phyloP scores from a whole-genome alignment of 1,140 invertebrate genomes.

The Protaetia brevitarsis region DNA sequence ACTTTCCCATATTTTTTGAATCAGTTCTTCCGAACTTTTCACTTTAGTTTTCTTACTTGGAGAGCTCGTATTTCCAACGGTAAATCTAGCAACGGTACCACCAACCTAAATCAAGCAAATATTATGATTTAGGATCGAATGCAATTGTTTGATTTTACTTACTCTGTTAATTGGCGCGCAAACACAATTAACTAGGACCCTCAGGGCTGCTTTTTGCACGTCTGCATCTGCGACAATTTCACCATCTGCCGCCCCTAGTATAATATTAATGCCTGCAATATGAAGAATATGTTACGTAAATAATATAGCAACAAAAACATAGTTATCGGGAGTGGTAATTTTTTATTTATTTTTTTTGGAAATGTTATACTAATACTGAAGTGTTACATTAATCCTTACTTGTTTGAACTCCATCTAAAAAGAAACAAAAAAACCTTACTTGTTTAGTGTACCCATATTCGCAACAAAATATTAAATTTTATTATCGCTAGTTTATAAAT shows the following conservation, averaged over 20 bases:
- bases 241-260: conserved; percentile 82
- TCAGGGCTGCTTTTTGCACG: conserved; percentile 85
- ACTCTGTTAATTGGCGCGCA: conserved; percentile 85
- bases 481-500: too few relatives aligned
- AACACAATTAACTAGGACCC: conserved; percentile 88
- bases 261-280: conserved; percentile 60
- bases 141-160: conserved; percentile 35
- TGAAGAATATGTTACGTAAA: neutral
- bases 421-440: conserved; percentile 15
- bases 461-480: too few relatives aligned
- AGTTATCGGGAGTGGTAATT: neutral
- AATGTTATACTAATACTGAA: conserved; percentile 17
- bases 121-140: neutral
- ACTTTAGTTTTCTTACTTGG: conserved; percentile 70
- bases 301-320: neutral
- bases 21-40: conserved; percentile 78
- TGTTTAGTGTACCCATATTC: conserved; percentile 9
- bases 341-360: conserved; percentile 1
- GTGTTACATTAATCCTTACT: conserved; percentile 15
- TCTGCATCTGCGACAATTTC: conserved; percentile 87
- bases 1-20: conserved; percentile 90
- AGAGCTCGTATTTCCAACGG: conserved; percentile 53
- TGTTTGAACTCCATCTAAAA: conserved; percentile 18
- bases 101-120: conserved; percentile 53
- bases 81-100: conserved; percentile 64